These are phyloP conservation scores for Notarius quadriscutis DNA, from an alignment of 2,113 vertebrate species.

Conservation along the genomic window DNA sequence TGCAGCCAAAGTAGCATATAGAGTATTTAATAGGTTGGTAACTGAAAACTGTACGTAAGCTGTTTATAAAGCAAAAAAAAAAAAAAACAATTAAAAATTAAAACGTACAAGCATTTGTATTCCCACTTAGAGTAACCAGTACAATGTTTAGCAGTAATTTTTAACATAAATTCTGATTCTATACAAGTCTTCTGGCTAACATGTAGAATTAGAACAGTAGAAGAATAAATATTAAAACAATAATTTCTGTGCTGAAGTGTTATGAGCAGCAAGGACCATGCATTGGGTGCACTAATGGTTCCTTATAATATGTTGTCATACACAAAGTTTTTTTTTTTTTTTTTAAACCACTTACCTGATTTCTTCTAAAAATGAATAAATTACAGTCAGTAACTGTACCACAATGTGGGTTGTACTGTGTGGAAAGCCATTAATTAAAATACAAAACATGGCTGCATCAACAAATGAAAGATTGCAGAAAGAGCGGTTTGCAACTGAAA, in stretches of 20 bases:
- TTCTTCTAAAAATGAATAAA: constrained; percentile 32
- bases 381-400: constrained; percentile 42
- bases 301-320: constrained; percentile 12
- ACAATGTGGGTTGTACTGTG: constrained; percentile 31
- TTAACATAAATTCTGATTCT: constrained; percentile 10
- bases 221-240: constrained; percentile 36
- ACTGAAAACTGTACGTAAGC: background rate
- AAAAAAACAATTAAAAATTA: background rate
- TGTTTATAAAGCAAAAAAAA: constrained; percentile 11
- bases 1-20: background rate
- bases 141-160: constrained; percentile 12
- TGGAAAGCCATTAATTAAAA: constrained; percentile 16
- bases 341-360: constrained; percentile 9
- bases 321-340: constrained; percentile 19
- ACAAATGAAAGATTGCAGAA: constrained; percentile 9
- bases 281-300: constrained; percentile 33
- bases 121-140: constrained; percentile 1
- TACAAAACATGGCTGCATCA: constrained; percentile 4
- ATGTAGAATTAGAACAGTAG: constrained; percentile 33
- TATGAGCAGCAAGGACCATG: constrained; percentile 47
- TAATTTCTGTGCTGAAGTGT: constrained; percentile 29
- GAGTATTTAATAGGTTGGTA: background rate
- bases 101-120: constrained; percentile 32
- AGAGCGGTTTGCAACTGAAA: background rate
- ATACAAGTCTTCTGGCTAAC: constrained; percentile 34